phyloP scores from a whole-genome alignment of 2,888 invertebrate genomes.

The Aspidiotus rigidus region DNA sequence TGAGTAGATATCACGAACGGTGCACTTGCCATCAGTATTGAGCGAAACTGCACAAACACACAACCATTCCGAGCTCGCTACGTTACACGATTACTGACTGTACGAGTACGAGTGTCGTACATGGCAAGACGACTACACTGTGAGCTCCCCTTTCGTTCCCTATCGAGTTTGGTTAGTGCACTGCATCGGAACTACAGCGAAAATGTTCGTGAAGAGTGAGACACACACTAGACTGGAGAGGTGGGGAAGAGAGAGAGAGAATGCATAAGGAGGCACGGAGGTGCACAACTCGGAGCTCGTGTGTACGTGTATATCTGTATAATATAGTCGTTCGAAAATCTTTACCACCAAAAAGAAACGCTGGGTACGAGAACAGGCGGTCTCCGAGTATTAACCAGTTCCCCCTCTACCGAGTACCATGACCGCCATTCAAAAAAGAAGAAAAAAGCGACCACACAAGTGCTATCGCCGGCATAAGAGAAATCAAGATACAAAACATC shows the following conservation, averaged over 20 bases:
- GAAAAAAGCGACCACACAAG: slow-evolving; percentile 33
- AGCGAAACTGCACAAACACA: too few species aligned
- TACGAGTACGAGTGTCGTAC: too few species aligned
- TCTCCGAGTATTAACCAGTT: slow-evolving; percentile 30
- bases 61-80: too few species aligned
- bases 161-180: background rate
- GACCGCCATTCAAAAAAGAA: slow-evolving; percentile 32
- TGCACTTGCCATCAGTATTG: too few species aligned
- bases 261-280: too few species aligned
- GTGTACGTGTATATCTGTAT: background rate
- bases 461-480: slow-evolving; percentile 17
- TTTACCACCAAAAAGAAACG: too few species aligned
- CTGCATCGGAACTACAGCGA: background rate
- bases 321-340: background rate
- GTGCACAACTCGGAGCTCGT: background rate
- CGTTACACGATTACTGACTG: too few species aligned
- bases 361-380: slow-evolving; percentile 4
- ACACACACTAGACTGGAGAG: too few species aligned
- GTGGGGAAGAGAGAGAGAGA: too few species aligned
- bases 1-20: background rate
- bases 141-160: too few species aligned
- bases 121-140: too few species aligned
- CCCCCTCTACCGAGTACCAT: slow-evolving; percentile 26
- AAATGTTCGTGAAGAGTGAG: background rate
- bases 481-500: slow-evolving; percentile 34